Evolutionary conservation across 2,113 vertebrate species (phyloP).

Genomic region (Tonatia bakeri): DNA sequence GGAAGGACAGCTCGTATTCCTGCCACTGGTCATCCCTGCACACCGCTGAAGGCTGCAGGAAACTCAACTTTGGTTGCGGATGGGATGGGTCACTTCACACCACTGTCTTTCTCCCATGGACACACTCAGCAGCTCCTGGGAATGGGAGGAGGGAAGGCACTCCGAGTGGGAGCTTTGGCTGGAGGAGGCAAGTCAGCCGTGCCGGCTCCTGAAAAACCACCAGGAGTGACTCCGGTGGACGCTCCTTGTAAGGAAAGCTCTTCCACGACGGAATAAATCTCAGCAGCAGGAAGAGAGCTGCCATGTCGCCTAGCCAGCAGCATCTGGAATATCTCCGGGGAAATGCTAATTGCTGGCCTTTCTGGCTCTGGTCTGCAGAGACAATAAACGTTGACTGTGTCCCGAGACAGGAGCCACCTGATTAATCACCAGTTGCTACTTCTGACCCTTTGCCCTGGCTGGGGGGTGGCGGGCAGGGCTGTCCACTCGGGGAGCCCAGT

Average conservation of each 20-base stretch:
- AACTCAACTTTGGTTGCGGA: background rate
- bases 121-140: background rate
- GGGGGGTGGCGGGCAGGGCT: background rate
- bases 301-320: background rate
- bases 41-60: background rate
- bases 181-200: background rate
- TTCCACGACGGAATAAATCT: background rate
- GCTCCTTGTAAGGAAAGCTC: background rate
- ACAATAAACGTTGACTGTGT: background rate
- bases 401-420: slow-evolving; percentile 39
- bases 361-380: slow-evolving; percentile 44
- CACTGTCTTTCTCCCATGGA: background rate
- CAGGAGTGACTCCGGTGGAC: background rate
- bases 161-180: rapidly evolving
- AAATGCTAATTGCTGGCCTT: slow-evolving; percentile 58
- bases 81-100: background rate
- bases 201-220: background rate
- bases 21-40: background rate
- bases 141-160: background rate
- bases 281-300: slow-evolving; percentile 17
- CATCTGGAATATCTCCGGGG: slow-evolving; percentile 44
- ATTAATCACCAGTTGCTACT: slow-evolving; percentile 54
- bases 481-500: background rate
- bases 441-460: slow-evolving; percentile 38
- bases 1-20: background rate